phyloP scores from a whole-genome alignment of 2,113 vertebrate genomes.

The Tyto alba region DNA sequence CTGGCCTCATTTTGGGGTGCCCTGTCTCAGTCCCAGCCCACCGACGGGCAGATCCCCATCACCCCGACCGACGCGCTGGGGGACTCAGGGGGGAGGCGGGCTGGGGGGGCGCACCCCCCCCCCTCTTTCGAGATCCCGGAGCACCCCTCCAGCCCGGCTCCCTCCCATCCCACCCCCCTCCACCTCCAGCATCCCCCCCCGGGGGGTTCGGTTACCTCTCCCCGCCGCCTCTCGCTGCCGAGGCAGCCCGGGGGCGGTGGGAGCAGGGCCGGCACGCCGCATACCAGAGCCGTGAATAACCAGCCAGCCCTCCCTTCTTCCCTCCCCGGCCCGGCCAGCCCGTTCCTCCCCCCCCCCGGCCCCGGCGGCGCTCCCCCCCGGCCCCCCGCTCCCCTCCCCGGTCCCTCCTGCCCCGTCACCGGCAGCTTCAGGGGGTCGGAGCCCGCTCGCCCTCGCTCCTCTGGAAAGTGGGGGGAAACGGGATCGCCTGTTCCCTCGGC shows the following conservation, averaged over 20 bases:
- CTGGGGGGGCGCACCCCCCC: not conserved
- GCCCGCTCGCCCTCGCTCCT: not conserved
- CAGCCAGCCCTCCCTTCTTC: not conserved
- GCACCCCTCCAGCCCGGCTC: not conserved
- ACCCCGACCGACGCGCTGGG: not conserved
- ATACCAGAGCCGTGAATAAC: conserved; percentile 27
- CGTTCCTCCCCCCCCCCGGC: no score
- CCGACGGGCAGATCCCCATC: not conserved
- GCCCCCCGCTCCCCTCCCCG: not conserved
- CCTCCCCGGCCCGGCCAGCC: not conserved
- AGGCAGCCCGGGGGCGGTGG: not conserved
- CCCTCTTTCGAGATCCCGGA: not conserved
- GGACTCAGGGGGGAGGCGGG: no score
- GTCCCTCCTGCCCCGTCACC: not conserved
- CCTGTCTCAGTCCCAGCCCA: not conserved
- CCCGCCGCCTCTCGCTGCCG: not conserved
- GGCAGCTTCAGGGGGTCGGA: not conserved
- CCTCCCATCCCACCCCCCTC: not conserved
- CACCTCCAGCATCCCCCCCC: not conserved
- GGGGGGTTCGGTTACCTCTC: not conserved
- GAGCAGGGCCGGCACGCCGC: not conserved
- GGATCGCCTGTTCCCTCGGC: not conserved
- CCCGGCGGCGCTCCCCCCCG: not conserved
- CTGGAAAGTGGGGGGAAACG: not conserved
- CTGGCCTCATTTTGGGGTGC: not conserved